These are phyloP conservation scores for Chaetops frenatus DNA, from an alignment of 2,113 vertebrate genomes.

Conservation along the genomic window DNA sequence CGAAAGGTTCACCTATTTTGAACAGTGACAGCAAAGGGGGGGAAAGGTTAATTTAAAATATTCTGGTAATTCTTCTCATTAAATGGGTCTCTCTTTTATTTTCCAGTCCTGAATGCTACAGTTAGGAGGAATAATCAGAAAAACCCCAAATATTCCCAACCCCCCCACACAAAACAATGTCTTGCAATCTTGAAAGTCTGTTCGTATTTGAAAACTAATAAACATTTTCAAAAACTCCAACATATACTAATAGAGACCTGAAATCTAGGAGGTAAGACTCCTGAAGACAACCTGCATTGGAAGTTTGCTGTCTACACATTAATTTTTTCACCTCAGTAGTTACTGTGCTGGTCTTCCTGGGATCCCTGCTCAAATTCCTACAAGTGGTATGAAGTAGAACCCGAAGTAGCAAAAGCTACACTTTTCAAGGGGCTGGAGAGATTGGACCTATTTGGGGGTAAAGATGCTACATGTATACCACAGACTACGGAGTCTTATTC, in stretches of 20 bases:
- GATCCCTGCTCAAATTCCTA: not conserved
- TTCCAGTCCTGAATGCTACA: not conserved
- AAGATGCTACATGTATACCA: not conserved
- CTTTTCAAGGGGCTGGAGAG: not conserved
- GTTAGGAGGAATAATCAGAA: not conserved
- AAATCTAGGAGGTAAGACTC: not conserved
- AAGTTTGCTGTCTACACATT: not conserved
- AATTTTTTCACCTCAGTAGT: not conserved
- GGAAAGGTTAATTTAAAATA: not conserved
- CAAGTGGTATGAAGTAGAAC: not conserved
- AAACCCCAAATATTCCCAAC: not conserved
- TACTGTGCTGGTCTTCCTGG: not conserved
- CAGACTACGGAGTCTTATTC: not conserved
- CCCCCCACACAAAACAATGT: fast-evolving
- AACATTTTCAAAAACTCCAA: not conserved
- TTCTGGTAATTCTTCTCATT: not conserved
- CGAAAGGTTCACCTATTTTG: not conserved
- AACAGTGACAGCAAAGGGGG: not conserved
- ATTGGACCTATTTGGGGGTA: not conserved
- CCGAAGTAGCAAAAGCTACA: not conserved
- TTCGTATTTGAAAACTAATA: not conserved
- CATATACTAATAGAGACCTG: not conserved
- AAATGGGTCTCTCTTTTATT: not conserved
- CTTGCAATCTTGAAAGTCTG: not conserved
- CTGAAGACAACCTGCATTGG: not conserved